Evolutionary conservation across 2,888 invertebrate species (phyloP).

Genomic region (Tanytarsus gracilentus): DNA sequence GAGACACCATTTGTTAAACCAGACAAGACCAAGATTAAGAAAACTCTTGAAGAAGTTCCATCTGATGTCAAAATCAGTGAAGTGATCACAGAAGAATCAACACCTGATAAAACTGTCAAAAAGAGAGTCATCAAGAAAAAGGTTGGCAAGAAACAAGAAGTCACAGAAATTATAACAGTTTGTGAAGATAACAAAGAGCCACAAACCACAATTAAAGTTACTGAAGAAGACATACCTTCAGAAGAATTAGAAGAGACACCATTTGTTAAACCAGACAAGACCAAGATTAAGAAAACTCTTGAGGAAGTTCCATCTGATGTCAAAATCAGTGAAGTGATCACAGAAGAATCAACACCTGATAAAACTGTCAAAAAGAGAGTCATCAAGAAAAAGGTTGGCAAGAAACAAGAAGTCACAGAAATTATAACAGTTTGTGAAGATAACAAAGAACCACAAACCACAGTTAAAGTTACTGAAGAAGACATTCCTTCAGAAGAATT

Average conservation of each 20-base stretch:
- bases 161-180: slow-evolving; percentile 45
- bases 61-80: slow-evolving; percentile 30
- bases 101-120: slow-evolving; percentile 33
- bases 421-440: slow-evolving; percentile 34
- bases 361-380: slow-evolving; percentile 38
- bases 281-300: background rate
- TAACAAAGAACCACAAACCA: slow-evolving; percentile 37
- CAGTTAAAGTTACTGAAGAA: slow-evolving; percentile 39
- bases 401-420: slow-evolving; percentile 39
- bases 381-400: slow-evolving; percentile 37
- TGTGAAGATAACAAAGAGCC: slow-evolving; percentile 46
- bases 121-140: slow-evolving; percentile 39
- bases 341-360: slow-evolving; percentile 36
- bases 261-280: slow-evolving; percentile 30
- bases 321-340: slow-evolving; percentile 35
- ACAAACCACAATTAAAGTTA: slow-evolving; percentile 40
- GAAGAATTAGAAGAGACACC: slow-evolving; percentile 35
- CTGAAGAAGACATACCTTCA: slow-evolving; percentile 37
- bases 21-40: slow-evolving; percentile 29
- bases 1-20: slow-evolving; percentile 26
- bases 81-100: slow-evolving; percentile 19
- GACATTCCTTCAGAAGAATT: slow-evolving; percentile 25
- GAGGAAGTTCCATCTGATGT: slow-evolving; percentile 28
- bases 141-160: slow-evolving; percentile 38
- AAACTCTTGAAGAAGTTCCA: slow-evolving; percentile 33